phyloP scores from a whole-genome alignment of 2,888 invertebrate genomes.

The Drosophila trichaetosa region DNA sequence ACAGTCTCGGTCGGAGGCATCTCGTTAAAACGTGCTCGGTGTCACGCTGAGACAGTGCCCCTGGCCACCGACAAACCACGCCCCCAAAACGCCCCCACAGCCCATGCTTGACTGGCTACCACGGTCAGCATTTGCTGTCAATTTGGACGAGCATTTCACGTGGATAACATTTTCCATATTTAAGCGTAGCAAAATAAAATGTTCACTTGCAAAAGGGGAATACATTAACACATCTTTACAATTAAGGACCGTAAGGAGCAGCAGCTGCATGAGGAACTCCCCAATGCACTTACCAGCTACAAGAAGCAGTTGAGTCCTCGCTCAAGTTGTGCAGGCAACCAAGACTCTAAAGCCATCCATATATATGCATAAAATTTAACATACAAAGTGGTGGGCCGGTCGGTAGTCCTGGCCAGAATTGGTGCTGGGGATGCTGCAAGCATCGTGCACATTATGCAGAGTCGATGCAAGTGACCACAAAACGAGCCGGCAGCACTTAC shows the following conservation, averaged over 20 bases:
- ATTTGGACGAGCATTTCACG: constrained; percentile 51
- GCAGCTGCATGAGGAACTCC: constrained; percentile 35
- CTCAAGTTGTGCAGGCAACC: constrained; percentile 22
- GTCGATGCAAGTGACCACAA: constrained; percentile 69
- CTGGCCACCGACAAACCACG: background rate
- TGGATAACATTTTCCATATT: constrained; percentile 65
- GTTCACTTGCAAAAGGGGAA: constrained; percentile 73
- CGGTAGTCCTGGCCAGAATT: background rate
- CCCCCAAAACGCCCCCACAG: background rate
- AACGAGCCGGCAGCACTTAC: constrained; percentile 53
- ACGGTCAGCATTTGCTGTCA: constrained; percentile 47
- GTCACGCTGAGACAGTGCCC: constrained; percentile 54
- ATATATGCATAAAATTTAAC: constrained; percentile 52
- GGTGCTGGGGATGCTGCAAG: background rate
- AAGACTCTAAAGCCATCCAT: constrained; percentile 25
- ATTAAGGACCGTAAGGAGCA: constrained; percentile 60
- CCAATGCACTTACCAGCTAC: constrained; percentile 69
- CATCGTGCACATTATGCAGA: constrained; percentile 37
- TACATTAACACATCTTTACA: constrained; percentile 81
- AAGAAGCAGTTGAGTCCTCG: constrained; percentile 39
- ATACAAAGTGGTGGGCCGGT: constrained; percentile 32
- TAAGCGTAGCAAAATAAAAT: constrained; percentile 71
- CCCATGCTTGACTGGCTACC: background rate
- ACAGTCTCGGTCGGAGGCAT: constrained; percentile 51
- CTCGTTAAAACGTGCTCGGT: constrained; percentile 73